Conservation (phyloP, 2,888 invertebrate species). For the Mystacides longicornis region DNA sequence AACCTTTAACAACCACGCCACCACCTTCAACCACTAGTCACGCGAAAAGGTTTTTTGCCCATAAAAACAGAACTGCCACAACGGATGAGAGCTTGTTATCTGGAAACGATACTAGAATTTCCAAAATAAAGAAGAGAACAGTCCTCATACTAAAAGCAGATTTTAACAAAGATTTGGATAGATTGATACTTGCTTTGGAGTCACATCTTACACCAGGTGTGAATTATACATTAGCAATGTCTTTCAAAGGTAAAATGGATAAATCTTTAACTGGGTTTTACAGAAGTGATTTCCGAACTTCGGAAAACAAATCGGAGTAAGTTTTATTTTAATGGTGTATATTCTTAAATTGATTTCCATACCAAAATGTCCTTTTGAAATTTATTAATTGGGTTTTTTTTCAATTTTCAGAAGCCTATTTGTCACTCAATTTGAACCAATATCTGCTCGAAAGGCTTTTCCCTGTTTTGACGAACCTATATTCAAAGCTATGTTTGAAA, state of each 20-base stretch:
- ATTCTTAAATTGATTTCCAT: not conserved
- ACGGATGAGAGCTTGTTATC: not conserved
- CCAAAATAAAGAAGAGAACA: slow-evolving; percentile 6
- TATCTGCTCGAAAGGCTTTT: slow-evolving; percentile 57
- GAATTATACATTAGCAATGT: slow-evolving; percentile 50
- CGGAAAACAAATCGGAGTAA: slow-evolving; percentile 44
- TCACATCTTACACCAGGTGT: slow-evolving; percentile 40
- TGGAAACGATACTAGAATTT: not conserved
- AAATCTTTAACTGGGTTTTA: slow-evolving; percentile 61
- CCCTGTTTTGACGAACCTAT: slow-evolving; percentile 75
- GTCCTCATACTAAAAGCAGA: slow-evolving; percentile 19
- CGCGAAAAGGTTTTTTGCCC: not conserved
- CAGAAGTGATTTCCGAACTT: slow-evolving; percentile 55
- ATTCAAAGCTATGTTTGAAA: slow-evolving; percentile 67
- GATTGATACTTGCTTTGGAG: slow-evolving; percentile 35
- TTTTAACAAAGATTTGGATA: slow-evolving; percentile 32
- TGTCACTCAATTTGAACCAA: slow-evolving; percentile 60
- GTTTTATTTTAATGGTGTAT: not conserved
- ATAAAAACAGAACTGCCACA: not conserved
- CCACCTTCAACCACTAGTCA: not conserved
- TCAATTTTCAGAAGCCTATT: slow-evolving; percentile 46
- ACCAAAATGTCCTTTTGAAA: not conserved
- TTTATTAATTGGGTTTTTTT: not conserved
- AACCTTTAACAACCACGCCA: not conserved
- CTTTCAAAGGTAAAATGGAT: slow-evolving; percentile 49